Evolutionary conservation across 2,888 invertebrate species (phyloP).

Genomic region (Stratiomys singularior): DNA sequence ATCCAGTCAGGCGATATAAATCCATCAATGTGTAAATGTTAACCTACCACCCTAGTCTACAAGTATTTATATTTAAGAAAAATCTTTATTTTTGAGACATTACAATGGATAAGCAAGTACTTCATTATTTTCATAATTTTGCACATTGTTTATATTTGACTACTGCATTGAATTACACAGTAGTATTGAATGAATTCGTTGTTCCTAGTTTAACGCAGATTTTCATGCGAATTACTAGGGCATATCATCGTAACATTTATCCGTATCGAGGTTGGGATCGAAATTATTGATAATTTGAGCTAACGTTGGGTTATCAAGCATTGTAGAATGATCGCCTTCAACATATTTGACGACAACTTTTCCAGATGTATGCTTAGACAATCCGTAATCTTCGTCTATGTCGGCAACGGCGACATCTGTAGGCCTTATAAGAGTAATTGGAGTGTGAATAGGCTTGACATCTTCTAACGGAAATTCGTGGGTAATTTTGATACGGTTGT

Average conservation of each 20-base stretch:
- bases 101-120: too few relatives aligned
- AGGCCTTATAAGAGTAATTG: conserved; percentile 73
- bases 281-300: conserved; percentile 72
- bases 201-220: background rate
- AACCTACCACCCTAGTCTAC: too few relatives aligned
- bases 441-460: conserved; percentile 68
- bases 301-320: conserved; percentile 73
- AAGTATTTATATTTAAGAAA: too few relatives aligned
- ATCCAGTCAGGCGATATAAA: too few relatives aligned
- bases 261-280: conserved; percentile 57
- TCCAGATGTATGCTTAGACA: conserved; percentile 70
- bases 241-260: conserved; percentile 46
- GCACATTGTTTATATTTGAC: too few relatives aligned
- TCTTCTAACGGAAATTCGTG: conserved; percentile 66
- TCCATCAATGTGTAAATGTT: too few relatives aligned
- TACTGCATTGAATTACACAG: too few relatives aligned
- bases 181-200: background rate
- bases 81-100: too few relatives aligned
- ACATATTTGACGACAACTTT: conserved; percentile 71
- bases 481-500: conserved; percentile 69
- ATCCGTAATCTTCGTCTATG: conserved; percentile 74
- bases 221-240: too few relatives aligned
- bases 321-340: conserved; percentile 79
- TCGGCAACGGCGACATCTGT: conserved; percentile 69
- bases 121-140: too few relatives aligned